Conservation (phyloP, 1,140 invertebrate genomes). For the Zeugodacus cucurbitae region DNA sequence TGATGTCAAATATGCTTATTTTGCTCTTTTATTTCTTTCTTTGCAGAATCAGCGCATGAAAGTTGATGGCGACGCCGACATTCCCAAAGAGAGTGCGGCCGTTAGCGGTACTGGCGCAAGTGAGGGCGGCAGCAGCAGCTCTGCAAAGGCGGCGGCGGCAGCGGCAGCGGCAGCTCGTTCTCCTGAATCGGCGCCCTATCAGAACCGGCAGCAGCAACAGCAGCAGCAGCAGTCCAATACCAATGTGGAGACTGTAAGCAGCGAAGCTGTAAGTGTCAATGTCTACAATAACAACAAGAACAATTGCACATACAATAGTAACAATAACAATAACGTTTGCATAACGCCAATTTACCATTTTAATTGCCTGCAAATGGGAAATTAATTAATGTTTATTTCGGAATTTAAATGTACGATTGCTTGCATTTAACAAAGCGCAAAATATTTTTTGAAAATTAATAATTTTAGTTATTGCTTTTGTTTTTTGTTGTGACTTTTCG, state of each 20-base stretch:
- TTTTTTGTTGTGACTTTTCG: neutral
- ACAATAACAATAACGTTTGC: neutral
- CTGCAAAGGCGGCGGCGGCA: conserved; percentile 39
- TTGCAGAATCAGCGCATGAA: conserved; percentile 64
- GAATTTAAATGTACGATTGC: neutral
- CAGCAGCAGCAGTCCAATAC: conserved; percentile 49
- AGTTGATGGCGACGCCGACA: conserved; percentile 59
- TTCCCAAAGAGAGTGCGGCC: conserved; percentile 52
- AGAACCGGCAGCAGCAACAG: conserved; percentile 41
- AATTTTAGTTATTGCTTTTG: neutral
- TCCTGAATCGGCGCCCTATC: neutral
- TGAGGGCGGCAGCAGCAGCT: conserved; percentile 49
- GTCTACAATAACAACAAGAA: neutral
- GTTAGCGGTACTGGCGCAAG: conserved; percentile 40
- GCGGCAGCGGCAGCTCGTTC: conserved; percentile 42
- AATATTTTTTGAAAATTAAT: too few species aligned
- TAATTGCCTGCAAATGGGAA: conserved; percentile 10
- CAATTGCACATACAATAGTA: neutral
- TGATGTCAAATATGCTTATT: neutral
- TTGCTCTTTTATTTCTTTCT: conserved; percentile 29
- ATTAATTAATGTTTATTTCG: neutral
- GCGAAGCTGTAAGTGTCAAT: conserved; percentile 47
- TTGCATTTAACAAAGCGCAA: neutral
- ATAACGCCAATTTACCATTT: conserved; percentile 3
- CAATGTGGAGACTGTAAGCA: conserved; percentile 21